Conservation (phyloP, 2,888 invertebrate species). For the Philhelius pedissequus region DNA sequence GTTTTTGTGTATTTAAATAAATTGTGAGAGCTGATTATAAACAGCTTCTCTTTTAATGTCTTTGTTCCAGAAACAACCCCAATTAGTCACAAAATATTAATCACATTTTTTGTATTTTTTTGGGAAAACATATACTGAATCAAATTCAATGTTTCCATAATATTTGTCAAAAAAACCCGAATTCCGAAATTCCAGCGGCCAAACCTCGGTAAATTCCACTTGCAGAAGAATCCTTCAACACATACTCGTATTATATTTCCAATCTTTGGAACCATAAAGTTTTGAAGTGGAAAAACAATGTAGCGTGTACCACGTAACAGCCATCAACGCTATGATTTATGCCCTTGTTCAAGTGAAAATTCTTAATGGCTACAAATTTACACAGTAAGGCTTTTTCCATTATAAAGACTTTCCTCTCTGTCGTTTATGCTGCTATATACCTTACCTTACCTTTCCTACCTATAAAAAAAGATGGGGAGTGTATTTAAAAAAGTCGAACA, state of each 20-base stretch:
- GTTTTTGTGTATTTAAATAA: no score
- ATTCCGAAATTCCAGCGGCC: conserved; percentile 25
- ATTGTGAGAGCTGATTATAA: no score
- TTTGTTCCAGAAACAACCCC: no score
- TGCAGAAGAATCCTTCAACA: conserved; percentile 48
- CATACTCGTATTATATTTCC: conserved; percentile 24
- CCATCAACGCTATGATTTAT: conserved; percentile 65
- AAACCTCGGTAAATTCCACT: conserved; percentile 62
- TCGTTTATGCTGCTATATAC: neutral
- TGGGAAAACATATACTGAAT: neutral
- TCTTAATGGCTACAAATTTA: conserved; percentile 54
- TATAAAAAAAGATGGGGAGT: conserved; percentile 40
- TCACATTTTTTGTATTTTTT: no score
- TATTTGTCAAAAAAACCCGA: neutral
- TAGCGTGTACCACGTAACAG: conserved; percentile 67
- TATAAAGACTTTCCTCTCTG: conserved; percentile 11
- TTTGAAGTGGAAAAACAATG: conserved; percentile 26
- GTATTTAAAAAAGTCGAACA: conserved; percentile 28
- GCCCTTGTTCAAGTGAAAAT: conserved; percentile 61
- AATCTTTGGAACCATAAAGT: conserved; percentile 36
- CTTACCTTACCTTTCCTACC: no score
- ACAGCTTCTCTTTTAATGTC: no score
- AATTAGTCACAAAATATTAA: no score
- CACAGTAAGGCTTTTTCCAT: conserved; percentile 36
- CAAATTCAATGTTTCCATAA: neutral